Base-by-base conservation (phyloP, 2,888 invertebrate species). In the Ligdia adustata region DNA sequence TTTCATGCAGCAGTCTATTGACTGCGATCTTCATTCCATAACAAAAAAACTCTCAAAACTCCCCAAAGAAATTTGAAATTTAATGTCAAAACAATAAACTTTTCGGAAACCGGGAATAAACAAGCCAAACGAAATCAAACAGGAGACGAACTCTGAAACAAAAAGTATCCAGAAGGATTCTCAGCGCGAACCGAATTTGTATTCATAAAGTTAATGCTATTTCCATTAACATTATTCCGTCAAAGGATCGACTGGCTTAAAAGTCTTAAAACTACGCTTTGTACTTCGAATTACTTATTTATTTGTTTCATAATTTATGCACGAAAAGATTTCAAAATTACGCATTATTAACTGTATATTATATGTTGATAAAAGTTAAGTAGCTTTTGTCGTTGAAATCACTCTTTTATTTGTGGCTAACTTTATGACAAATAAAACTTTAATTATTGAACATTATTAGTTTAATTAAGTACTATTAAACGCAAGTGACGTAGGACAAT, bases 71-170 rank as follows among this genome's bases (percentile, higher is more conserved):
- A 53, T 49, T 47, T 40, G 54, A 59, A 56, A 52, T 57, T 55
- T 57, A 55, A 55, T 57, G 57, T 52, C 50, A 55, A 52, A 55
- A 53, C 47, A 53, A 41, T n/a, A 52, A 59, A 49, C 38, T 46
- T 44, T 42, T 9, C 27, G 29, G 34, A 26, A 49, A 33, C 13
- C 29, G 32, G 39, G 44, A 57, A 53, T 4, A 55, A 49, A 55
- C 46, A 56, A 52, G 46, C 40, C 50, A 48, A 55, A 59, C 52
- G 50, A 58, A 60, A 57, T 57, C 51, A 47, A 54, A 57, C 49
- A 33, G 35, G 34, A 31, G 37, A 29, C 37, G 29, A 44, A 52
- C 20, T 50, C 41, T 33, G 28, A 37, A 38, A 41, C 38, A 48
- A 26, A 35, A 51, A 43, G 45, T 46, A 39, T 49, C 43, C 46